Percentiles rank a stretch among this genome's conserved stretches.
These are phyloP conservation scores for Aleiodes alternator DNA, from an alignment of 2,888 invertebrate genomes.

Conservation along the genomic window DNA sequence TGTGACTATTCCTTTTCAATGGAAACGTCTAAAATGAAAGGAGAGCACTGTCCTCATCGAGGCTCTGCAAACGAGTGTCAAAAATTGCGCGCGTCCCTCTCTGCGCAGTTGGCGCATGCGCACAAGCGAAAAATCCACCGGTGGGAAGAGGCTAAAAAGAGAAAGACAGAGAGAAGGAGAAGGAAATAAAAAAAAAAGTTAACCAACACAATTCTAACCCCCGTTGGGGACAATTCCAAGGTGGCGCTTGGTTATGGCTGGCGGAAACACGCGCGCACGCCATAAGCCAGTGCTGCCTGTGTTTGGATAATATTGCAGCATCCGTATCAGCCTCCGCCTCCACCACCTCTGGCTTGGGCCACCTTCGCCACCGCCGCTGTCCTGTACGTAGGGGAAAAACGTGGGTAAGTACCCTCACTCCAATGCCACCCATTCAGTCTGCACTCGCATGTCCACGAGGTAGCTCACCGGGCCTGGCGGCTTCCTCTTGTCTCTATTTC, in stretches of 20 bases:
- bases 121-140: background rate
- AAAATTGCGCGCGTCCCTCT: too few species aligned
- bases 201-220: conserved; percentile 24
- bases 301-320: conserved; percentile 42
- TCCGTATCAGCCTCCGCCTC: conserved; percentile 55
- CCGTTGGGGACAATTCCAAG: conserved; percentile 8
- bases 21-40: too few species aligned
- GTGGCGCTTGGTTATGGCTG: conserved; percentile 55
- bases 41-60: too few species aligned
- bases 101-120: conserved; percentile 45
- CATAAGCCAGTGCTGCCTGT: conserved; percentile 52
- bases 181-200: background rate
- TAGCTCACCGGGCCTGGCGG: conserved; percentile 66
- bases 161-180: background rate
- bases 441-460: conserved; percentile 75
- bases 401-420: conserved; percentile 74
- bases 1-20: too few species aligned
- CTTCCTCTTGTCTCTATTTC: conserved; percentile 65
- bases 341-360: conserved; percentile 66
- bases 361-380: conserved; percentile 60
- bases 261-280: conserved; percentile 59
- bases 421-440: conserved; percentile 71
- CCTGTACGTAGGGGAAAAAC: conserved; percentile 60
- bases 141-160: background rate
- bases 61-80: too few species aligned